Conservation (phyloP, 2,113 vertebrate genomes). For the Oncorhynchus kisutch region DNA sequence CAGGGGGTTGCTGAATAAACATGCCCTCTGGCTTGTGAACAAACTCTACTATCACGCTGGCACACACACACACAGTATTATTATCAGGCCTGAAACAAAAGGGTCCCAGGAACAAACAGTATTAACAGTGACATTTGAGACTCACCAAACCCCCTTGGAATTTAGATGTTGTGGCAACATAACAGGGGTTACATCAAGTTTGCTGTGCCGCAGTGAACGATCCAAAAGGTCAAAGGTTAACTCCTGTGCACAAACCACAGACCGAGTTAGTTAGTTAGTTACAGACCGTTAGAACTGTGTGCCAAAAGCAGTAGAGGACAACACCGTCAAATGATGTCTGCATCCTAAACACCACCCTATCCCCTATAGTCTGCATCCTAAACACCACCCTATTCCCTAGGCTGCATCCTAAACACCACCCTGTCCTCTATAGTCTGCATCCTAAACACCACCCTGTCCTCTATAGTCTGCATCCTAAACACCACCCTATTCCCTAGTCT, state of each 20-base stretch:
- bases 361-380: too few relatives aligned
- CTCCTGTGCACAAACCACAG: background rate
- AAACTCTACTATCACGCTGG: conserved; percentile 16
- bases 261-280: background rate
- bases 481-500: too few relatives aligned
- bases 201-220: background rate
- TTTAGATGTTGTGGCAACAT: conserved; percentile 31
- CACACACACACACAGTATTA: conserved; percentile 22
- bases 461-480: too few relatives aligned
- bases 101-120: conserved; percentile 49
- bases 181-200: conserved; percentile 14
- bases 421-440: too few relatives aligned
- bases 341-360: background rate
- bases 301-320: background rate
- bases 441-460: too few relatives aligned
- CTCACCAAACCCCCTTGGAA: conserved; percentile 15
- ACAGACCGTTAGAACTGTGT: background rate
- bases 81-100: conserved; percentile 42
- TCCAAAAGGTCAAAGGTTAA: background rate
- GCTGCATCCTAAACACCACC: too few relatives aligned
- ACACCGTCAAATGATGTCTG: background rate
- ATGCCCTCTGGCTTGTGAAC: conserved; percentile 26
- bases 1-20: conserved; percentile 37
- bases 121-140: conserved; percentile 48
- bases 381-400: too few relatives aligned